Conservation (phyloP, 2,113 vertebrate genomes). For the Chlorocebus sabaeus region DNA sequence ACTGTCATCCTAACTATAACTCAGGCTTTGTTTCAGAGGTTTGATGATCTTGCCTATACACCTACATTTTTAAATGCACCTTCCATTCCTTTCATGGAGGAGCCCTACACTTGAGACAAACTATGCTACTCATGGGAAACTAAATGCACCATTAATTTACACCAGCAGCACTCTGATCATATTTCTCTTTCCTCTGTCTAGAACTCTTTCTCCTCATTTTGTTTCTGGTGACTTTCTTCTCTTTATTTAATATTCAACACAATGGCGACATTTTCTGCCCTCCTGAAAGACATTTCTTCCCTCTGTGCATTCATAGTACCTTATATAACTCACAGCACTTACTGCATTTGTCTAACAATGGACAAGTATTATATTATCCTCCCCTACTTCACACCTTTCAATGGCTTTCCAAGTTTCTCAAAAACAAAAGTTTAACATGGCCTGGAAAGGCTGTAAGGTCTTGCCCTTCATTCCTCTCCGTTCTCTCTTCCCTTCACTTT, state of each 20-base stretch:
- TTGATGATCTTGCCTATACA: too few species aligned
- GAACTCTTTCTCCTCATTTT: background rate
- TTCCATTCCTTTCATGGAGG: background rate
- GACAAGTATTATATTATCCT: background rate
- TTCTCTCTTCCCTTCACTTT: background rate
- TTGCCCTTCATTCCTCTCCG: background rate
- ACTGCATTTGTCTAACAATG: background rate
- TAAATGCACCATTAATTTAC: background rate
- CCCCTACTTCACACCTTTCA: background rate
- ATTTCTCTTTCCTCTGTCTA: background rate
- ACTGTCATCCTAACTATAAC: background rate
- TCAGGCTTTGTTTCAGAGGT: background rate
- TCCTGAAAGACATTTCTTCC: background rate
- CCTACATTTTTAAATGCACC: background rate
- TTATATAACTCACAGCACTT: background rate
- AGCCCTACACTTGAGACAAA: background rate
- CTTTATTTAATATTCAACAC: background rate
- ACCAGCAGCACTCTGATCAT: background rate
- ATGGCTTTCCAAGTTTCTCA: background rate
- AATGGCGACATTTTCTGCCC: background rate
- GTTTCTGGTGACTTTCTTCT: background rate
- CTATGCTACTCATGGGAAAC: background rate
- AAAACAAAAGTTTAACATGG: background rate
- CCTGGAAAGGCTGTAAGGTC: background rate
- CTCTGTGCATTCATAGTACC: background rate